Conservation (phyloP, 2,888 invertebrate species). For the Pterobdella sp. region DNA sequence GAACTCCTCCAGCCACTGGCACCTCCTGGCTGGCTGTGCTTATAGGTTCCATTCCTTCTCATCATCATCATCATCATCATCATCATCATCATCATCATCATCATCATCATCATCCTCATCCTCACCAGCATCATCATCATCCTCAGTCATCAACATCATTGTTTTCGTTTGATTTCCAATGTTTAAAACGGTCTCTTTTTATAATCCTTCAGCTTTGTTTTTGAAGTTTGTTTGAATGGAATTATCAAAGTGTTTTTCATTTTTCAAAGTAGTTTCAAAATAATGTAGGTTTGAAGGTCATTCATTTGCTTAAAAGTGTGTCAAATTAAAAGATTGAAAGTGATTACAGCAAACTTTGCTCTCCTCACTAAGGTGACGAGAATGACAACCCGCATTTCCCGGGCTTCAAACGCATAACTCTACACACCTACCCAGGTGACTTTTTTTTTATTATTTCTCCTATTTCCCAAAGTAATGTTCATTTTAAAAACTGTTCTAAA, state of each 20-base stretch:
- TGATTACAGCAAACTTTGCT: no score
- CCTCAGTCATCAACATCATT: slow-evolving; percentile 23
- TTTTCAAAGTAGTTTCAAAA: no score
- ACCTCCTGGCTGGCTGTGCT: slow-evolving; percentile 90
- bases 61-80: slow-evolving; percentile 27
- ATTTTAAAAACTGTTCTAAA: no score
- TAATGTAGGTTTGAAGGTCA: no score
- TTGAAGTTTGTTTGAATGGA: no score
- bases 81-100: slow-evolving; percentile 30
- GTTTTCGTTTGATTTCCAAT: no score
- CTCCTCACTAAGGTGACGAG: slow-evolving; percentile 81
- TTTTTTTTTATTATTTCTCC: slow-evolving; percentile 73
- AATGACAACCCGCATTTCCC: slow-evolving; percentile 98
- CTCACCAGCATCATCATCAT: slow-evolving; percentile 28
- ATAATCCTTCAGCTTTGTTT: no score
- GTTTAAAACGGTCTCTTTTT: no score
- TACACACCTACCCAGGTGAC: slow-evolving; percentile 71
- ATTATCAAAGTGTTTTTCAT: no score
- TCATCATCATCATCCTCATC: slow-evolving; percentile 32
- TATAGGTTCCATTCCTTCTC: slow-evolving; percentile 87
- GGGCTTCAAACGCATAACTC: slow-evolving; percentile 88
- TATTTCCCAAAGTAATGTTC: slow-evolving; percentile 61
- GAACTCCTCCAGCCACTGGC: slow-evolving; percentile 74
- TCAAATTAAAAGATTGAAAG: no score
- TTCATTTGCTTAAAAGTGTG: no score